A percentile compares a stretch with the other conserved stretches of the same genome.
phyloP scores from a whole-genome alignment of 92 coral and sea anemone species.

The Zoanthus gigantus region DNA sequence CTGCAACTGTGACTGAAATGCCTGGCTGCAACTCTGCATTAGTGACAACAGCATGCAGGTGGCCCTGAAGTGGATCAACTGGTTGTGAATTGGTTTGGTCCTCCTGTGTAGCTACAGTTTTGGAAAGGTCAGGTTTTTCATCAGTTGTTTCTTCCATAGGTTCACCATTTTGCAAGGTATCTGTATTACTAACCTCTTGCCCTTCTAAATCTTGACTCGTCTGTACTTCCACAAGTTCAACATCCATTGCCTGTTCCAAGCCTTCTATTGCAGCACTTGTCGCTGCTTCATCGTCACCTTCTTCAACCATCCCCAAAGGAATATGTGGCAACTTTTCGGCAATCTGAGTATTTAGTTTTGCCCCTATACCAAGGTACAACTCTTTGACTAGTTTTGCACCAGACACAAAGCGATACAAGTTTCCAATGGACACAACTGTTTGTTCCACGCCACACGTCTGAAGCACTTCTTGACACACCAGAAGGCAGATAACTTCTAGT shows the following conservation, averaged over 20 bases:
- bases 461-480: slow-evolving; percentile 45
- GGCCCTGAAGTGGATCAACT: neutral
- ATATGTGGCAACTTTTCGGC: slow-evolving; percentile 36
- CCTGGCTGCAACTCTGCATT: slow-evolving; percentile 39
- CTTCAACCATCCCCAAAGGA: slow-evolving; percentile 35
- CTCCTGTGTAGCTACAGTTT: slow-evolving; percentile 12
- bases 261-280: slow-evolving; percentile 32
- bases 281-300: slow-evolving; percentile 35
- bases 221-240: slow-evolving; percentile 39
- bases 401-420: slow-evolving; percentile 39
- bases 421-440: slow-evolving; percentile 25
- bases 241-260: slow-evolving; percentile 44
- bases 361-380: slow-evolving; percentile 41
- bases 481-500: slow-evolving; percentile 41
- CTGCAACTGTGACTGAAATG: slow-evolving; percentile 17
- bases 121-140: slow-evolving; percentile 12
- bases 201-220: slow-evolving; percentile 34
- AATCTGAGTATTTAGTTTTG: slow-evolving; percentile 38
- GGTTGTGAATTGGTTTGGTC: slow-evolving; percentile 16
- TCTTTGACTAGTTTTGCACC: slow-evolving; percentile 49
- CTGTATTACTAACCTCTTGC: neutral
- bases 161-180: slow-evolving; percentile 24
- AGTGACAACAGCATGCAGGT: slow-evolving; percentile 37
- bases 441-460: slow-evolving; percentile 42
- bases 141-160: neutral